Evolutionary conservation across 1,140 invertebrate genomes (phyloP).

Genomic region (Pseudoatta argentina): DNA sequence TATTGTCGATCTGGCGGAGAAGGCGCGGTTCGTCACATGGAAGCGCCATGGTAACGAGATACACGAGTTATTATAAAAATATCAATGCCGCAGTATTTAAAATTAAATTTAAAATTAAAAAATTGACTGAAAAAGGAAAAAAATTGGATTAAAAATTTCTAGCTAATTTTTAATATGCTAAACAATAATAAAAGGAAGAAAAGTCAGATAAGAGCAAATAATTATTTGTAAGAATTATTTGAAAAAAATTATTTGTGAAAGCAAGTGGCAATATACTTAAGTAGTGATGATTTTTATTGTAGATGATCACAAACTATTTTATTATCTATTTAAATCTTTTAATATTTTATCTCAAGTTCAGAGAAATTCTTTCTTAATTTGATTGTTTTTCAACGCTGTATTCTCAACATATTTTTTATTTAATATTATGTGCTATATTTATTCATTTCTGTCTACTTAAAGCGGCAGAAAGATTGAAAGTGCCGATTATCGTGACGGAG

Average conservation of each 20-base stretch:
- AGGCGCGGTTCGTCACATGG: conserved; percentile 88
- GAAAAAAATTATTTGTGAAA: background rate
- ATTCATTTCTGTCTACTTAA: background rate
- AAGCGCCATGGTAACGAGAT: conserved; percentile 87
- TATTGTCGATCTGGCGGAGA: conserved; percentile 89
- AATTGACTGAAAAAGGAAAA: background rate
- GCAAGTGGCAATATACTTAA: background rate
- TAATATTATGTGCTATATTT: background rate
- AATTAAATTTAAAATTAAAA: background rate
- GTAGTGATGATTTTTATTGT: background rate
- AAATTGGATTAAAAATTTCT: too few species aligned
- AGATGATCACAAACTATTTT: background rate
- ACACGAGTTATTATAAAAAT: background rate
- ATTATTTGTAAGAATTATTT: too few species aligned
- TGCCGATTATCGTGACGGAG: conserved; percentile 57
- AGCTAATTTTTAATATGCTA: too few species aligned
- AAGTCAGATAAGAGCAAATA: too few species aligned
- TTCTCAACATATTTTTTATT: background rate
- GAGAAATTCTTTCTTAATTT: too few species aligned
- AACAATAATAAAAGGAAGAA: too few species aligned
- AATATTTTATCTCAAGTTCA: too few species aligned
- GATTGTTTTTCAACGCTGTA: too few species aligned
- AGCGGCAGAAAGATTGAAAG: background rate
- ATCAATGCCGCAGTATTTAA: background rate
- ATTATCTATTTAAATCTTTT: too few species aligned